Evolutionary conservation across 2,797 vertebrate species (phyloP), one percentile per base, ranked within the genome.

Genomic region (Tangara arthus): DNA sequence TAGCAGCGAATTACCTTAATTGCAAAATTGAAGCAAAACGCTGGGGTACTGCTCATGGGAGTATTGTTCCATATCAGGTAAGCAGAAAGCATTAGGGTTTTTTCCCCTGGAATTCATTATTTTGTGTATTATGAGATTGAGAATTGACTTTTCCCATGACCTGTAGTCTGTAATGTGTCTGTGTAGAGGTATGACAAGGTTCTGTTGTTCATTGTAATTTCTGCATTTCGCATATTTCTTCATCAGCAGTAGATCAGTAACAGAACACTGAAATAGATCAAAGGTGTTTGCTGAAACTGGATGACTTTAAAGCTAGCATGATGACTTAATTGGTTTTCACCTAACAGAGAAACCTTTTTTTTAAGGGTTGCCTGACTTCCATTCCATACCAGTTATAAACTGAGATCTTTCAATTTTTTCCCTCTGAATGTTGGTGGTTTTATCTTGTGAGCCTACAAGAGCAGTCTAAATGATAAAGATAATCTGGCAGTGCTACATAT

Each of bases 1-100:
- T 99, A 42, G 99, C 98, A 73, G 98, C 99, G 30, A 99, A 99
- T 98, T 99, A 98, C 84, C 98, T 99, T 85, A 99, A 98, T 26
- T 97, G 96, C 24, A 98, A 98, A 91, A 96, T 98, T 76, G 99
- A 99, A 98, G 98, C 98, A 13, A 96, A 96, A 71, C 98, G 99
- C 49, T 99, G 99, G 99, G 99, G 99, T 55, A 99, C 99, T 26
- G 99, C 99, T 82, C 99, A 99, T 34, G 98, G 98, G 89, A 99
- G 98, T 96, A 99, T 99, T 89, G 99, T 99, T 66, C 99, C 99
- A 3, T 99, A 99, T 94, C 99, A 99, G 98, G 99, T 99, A 98
- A 97, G 97, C 46, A 49, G 76, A 87, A 64, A 72, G 3, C 35
- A 61, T 32, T 27, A 50, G 3, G 19, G 24, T 15, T 75, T 70